These are phyloP conservation scores for Sepiola atlantica DNA, from an alignment of 2,888 invertebrate genomes.

Conservation along the genomic window DNA sequence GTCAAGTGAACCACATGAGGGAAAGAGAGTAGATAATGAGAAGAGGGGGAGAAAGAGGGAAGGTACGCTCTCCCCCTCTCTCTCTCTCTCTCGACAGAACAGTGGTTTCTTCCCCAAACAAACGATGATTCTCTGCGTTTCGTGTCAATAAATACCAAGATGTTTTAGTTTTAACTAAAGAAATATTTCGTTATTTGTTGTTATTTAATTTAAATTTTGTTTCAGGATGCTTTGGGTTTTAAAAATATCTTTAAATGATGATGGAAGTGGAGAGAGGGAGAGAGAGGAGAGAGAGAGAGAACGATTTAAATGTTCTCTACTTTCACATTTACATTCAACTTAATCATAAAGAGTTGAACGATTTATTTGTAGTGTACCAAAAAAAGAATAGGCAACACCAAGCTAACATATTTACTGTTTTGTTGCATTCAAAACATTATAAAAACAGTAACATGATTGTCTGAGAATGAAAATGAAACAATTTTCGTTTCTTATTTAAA, in stretches of 20 bases:
- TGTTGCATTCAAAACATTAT: not conserved
- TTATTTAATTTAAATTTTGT: too few species aligned
- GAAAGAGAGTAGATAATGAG: not conserved
- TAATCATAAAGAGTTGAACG: not conserved
- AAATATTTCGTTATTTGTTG: not conserved
- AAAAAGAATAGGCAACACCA: too few species aligned
- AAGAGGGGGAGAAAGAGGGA: not conserved
- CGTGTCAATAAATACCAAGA: not conserved
- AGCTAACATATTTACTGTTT: not conserved
- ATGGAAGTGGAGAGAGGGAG: not conserved
- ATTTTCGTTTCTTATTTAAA: not conserved
- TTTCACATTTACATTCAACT: not conserved
- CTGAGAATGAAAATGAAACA: not conserved
- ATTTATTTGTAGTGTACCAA: conserved; percentile 3
- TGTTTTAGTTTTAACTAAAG: not conserved
- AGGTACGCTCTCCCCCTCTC: not conserved
- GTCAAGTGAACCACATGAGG: not conserved
- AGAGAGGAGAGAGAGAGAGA: not conserved
- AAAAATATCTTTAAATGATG: not conserved
- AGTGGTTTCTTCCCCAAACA: not conserved
- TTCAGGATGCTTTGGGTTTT: not conserved
- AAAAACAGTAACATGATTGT: not conserved
- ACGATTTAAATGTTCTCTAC: too few species aligned
- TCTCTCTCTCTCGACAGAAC: not conserved
- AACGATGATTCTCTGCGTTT: not conserved